phyloP scores from a whole-genome alignment of 2,888 invertebrate species.

The Platypus cylindrus region DNA sequence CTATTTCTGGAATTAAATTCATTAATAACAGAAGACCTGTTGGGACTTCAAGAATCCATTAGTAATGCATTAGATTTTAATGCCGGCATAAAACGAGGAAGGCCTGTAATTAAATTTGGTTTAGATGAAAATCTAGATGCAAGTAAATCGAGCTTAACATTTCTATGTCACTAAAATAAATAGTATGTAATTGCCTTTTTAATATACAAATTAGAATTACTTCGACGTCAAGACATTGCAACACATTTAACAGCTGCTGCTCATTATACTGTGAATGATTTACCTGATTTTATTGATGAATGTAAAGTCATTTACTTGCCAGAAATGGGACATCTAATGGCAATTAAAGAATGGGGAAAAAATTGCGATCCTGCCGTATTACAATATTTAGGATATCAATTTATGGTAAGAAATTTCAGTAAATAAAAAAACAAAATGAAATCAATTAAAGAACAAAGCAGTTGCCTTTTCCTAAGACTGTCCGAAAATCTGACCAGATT shows the following conservation, averaged over 20 bases:
- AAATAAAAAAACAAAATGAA: too few relatives aligned
- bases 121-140: slow-evolving; percentile 65
- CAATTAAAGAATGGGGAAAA: slow-evolving; percentile 53
- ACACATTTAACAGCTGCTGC: slow-evolving; percentile 62
- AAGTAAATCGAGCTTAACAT: too few relatives aligned
- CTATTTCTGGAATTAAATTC: slow-evolving; percentile 41
- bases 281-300: slow-evolving; percentile 52
- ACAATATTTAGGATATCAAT: slow-evolving; percentile 53
- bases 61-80: slow-evolving; percentile 62
- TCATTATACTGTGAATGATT: slow-evolving; percentile 50
- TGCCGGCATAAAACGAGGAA: slow-evolving; percentile 38
- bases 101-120: slow-evolving; percentile 62
- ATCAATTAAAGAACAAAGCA: too few relatives aligned
- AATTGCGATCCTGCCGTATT: slow-evolving; percentile 43
- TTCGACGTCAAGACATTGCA: slow-evolving; percentile 55
- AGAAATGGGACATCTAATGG: slow-evolving; percentile 66
- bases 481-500: too few relatives aligned
- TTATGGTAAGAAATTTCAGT: slow-evolving; percentile 42
- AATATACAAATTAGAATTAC: slow-evolving; percentile 46
- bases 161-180: background rate
- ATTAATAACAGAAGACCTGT: slow-evolving; percentile 39
- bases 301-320: slow-evolving; percentile 60
- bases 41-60: slow-evolving; percentile 53
- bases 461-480: too few relatives aligned
- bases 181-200: background rate